Evolutionary conservation across 1,140 invertebrate genomes (phyloP).

Genomic region (Capitella teleta): DNA sequence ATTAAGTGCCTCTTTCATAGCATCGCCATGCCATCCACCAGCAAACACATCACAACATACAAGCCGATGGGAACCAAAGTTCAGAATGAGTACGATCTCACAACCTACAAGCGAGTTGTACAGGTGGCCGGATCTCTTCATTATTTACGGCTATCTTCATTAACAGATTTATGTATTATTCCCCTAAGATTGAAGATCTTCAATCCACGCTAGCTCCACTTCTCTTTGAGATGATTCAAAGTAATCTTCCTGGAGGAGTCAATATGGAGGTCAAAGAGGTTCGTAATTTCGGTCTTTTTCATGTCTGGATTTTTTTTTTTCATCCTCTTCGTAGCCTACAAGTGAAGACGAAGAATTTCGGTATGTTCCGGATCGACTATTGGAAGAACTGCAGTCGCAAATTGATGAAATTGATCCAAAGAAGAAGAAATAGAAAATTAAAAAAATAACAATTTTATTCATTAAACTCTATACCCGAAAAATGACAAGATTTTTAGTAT

Average conservation of each 20-base stretch:
- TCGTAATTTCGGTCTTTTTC: too few relatives aligned
- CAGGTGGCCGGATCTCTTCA: neutral
- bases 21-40: conserved; percentile 10
- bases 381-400: too few relatives aligned
- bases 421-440: too few relatives aligned
- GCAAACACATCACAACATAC: conserved; percentile 47
- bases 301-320: too few relatives aligned
- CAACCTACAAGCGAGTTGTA: conserved; percentile 52
- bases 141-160: neutral
- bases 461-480: too few relatives aligned
- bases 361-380: too few relatives aligned
- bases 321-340: too few relatives aligned
- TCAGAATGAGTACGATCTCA: conserved; percentile 59
- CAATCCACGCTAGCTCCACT: conserved; percentile 13
- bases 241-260: conserved; percentile 17
- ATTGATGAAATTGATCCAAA: too few relatives aligned
- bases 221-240: conserved; percentile 15
- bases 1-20: too few relatives aligned
- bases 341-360: too few relatives aligned
- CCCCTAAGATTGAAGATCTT: conserved; percentile 14
- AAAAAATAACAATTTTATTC: too few relatives aligned
- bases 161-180: neutral
- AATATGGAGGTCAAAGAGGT: conserved; percentile 17
- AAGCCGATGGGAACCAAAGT: conserved; percentile 56
- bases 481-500: too few relatives aligned